phyloP scores from a whole-genome alignment of 2,113 vertebrate species.

The Xiphophorus hellerii region DNA sequence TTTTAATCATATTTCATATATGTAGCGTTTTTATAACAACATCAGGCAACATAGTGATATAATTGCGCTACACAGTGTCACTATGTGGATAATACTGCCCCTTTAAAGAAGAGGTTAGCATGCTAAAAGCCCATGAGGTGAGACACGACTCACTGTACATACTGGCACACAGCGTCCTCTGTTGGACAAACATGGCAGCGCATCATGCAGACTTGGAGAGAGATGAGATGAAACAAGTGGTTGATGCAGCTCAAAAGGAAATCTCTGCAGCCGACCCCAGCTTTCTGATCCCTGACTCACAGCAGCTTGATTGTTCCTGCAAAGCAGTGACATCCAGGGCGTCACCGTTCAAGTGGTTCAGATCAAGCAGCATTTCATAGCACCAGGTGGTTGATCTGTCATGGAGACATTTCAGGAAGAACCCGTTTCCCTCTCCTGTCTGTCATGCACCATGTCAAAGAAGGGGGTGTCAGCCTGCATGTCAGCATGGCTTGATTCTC shows the following conservation, averaged over 20 bases:
- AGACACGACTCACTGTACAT: constrained; percentile 29
- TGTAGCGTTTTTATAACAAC: no score
- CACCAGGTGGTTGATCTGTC: constrained; percentile 31
- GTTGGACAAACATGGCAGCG: constrained; percentile 38
- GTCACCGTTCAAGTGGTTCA: not conserved
- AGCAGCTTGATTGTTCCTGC: not conserved
- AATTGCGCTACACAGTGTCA: no score
- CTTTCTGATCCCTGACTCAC: constrained; percentile 2
- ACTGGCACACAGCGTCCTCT: constrained; percentile 26
- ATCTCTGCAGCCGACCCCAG: not conserved
- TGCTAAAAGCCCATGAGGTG: not conserved
- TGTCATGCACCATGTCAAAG: constrained; percentile 15
- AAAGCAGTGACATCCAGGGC: not conserved
- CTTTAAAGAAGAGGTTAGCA: constrained; percentile 3
- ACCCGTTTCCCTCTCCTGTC: constrained; percentile 15
- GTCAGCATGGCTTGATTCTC: constrained; percentile 59
- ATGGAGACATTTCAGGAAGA: constrained; percentile 23
- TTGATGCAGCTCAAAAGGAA: not conserved
- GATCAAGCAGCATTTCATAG: constrained; percentile 3
- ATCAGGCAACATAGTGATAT: no score
- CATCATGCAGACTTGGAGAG: not conserved
- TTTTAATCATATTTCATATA: no score
- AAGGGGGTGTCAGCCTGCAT: constrained; percentile 44
- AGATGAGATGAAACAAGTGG: constrained; percentile 7
- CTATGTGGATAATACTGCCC: no score